phyloP scores from a whole-genome alignment of 2,888 invertebrate species.

The Xestoiulus laeticollis region DNA sequence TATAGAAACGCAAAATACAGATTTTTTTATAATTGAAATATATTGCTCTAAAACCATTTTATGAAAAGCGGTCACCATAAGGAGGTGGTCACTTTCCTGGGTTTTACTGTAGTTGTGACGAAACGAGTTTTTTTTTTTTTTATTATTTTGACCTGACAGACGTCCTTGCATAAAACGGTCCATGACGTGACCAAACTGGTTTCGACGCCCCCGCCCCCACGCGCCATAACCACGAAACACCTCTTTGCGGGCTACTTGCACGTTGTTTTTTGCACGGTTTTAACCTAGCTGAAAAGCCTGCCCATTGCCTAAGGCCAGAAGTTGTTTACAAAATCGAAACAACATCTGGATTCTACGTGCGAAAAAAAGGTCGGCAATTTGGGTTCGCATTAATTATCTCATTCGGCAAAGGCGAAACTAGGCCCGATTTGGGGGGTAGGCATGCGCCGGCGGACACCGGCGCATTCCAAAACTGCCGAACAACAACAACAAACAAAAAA shows the following conservation, averaged over 20 bases:
- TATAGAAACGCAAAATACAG: too few relatives aligned
- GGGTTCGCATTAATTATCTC: constrained; percentile 3
- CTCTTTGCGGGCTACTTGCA: neutral
- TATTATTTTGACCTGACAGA: too few relatives aligned
- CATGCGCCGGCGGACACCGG: neutral
- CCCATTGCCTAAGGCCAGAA: neutral
- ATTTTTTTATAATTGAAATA: too few relatives aligned
- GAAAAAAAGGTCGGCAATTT: neutral
- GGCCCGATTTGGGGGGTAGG: neutral
- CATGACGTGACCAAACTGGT: neutral
- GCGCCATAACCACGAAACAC: neutral
- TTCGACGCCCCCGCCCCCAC: neutral
- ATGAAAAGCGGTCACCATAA: too few relatives aligned
- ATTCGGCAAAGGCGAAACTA: constrained; percentile 18
- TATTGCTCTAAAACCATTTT: too few relatives aligned
- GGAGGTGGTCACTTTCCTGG: too few relatives aligned
- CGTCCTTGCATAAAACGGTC: too few relatives aligned
- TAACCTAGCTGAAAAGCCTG: neutral
- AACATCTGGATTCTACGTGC: neutral
- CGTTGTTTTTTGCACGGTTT: neutral
- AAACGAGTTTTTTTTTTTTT: too few relatives aligned
- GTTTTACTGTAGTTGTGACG: too few relatives aligned
- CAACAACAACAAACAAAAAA: neutral
- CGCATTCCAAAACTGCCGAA: neutral
- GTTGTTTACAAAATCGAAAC: neutral